phyloP scores from a whole-genome alignment of 2,113 vertebrate species.

The Xenopus borealis region DNA sequence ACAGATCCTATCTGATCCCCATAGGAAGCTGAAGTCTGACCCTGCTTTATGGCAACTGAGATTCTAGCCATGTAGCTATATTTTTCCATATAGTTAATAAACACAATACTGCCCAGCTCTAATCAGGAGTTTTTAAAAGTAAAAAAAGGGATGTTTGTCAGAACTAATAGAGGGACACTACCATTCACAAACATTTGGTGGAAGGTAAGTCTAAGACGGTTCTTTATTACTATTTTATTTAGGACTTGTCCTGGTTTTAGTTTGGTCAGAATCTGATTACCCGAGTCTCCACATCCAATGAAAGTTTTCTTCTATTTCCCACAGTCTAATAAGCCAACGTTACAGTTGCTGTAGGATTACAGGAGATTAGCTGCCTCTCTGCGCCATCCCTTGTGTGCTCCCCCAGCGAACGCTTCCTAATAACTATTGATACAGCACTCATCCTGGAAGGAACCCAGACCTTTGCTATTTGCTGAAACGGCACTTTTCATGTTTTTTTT shows the following conservation, averaged over 20 bases:
- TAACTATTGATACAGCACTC: conserved; percentile 73
- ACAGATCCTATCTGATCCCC: too few relatives aligned
- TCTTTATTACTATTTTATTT: too few relatives aligned
- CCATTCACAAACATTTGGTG: too few relatives aligned
- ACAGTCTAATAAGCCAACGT: conserved; percentile 63
- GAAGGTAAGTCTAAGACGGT: too few relatives aligned
- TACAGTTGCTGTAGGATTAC: conserved; percentile 64
- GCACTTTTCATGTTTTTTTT: conserved; percentile 60
- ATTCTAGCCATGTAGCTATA: too few relatives aligned
- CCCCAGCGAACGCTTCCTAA: conserved; percentile 63
- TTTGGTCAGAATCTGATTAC: not conserved
- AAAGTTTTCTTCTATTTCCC: conserved; percentile 65
- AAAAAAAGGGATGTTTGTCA: too few relatives aligned
- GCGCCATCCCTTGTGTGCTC: conserved; percentile 56
- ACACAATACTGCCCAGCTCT: too few relatives aligned
- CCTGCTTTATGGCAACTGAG: too few relatives aligned
- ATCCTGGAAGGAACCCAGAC: conserved; percentile 64
- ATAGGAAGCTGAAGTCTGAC: too few relatives aligned
- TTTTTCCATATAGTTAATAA: too few relatives aligned
- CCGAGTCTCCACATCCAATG: conserved; percentile 6
- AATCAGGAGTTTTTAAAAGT: too few relatives aligned
- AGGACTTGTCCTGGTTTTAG: not conserved
- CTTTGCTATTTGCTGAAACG: conserved; percentile 66
- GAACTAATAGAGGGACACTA: too few relatives aligned
- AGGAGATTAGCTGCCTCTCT: conserved; percentile 66